A percentile compares a stretch with the other conserved stretches of the same genome.
These are phyloP conservation scores for Heliothis virescens DNA, from an alignment of 1,140 invertebrate genomes.

Conservation along the genomic window DNA sequence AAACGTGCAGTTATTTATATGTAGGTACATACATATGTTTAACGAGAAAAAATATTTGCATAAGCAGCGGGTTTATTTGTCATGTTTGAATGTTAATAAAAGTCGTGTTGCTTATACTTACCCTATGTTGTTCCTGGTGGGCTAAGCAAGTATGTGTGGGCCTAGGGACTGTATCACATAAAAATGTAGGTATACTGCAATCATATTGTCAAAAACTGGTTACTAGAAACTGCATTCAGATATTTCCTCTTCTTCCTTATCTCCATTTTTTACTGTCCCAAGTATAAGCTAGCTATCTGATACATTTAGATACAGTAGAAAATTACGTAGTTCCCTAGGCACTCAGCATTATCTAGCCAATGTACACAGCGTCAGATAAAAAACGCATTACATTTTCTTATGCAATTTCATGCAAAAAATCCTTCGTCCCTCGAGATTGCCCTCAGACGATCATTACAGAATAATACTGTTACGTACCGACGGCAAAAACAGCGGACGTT, in stretches of 20 bases:
- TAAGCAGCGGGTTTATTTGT: too few relatives aligned
- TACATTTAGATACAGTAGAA: neutral
- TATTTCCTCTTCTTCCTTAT: neutral
- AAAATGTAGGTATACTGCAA: too few relatives aligned
- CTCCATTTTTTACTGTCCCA: too few relatives aligned
- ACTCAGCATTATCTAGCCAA: neutral
- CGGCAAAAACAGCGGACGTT: constrained; percentile 36
- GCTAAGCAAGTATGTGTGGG: too few relatives aligned
- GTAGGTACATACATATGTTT: neutral
- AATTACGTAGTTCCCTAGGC: neutral
- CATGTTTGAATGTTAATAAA: too few relatives aligned
- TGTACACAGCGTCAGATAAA: constrained; percentile 20
- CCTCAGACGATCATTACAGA: constrained; percentile 25
- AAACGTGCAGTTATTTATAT: neutral
- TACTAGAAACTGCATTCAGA: neutral
- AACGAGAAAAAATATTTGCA: neutral
- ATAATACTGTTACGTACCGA: constrained; percentile 35
- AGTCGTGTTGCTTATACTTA: too few relatives aligned
- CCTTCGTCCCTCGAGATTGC: constrained; percentile 19
- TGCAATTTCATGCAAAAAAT: constrained; percentile 28
- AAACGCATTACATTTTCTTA: constrained; percentile 32
- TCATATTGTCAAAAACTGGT: too few relatives aligned
- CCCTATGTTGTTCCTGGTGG: too few relatives aligned
- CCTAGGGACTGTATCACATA: too few relatives aligned
- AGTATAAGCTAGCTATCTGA: neutral